Evolutionary conservation across 2,797 vertebrate genomes (phyloP).

Genomic region (Acropternis orthonyx): DNA sequence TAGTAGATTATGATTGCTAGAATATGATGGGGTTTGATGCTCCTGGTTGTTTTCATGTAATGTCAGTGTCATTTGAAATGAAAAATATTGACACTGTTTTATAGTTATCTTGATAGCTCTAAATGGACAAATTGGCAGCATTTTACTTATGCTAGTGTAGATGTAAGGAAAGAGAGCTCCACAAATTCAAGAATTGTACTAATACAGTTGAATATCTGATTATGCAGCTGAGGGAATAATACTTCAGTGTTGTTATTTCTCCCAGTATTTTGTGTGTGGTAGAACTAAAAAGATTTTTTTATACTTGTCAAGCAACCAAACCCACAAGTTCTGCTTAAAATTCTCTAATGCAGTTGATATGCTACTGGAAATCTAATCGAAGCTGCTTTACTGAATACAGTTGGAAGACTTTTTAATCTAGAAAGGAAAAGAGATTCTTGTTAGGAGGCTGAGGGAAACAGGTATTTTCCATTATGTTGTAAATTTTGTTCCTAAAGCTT

Average conservation of each 20-base stretch:
- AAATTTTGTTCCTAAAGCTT: neutral
- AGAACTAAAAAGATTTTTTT: neutral
- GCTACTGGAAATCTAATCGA: neutral
- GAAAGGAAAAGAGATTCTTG: neutral
- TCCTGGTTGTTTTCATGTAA: neutral
- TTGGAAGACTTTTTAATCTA: neutral
- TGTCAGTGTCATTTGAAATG: neutral
- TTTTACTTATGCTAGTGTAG: neutral
- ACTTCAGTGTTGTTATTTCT: slow-evolving; percentile 9
- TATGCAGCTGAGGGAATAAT: slow-evolving; percentile 13
- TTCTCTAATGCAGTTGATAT: neutral
- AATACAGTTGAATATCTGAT: slow-evolving; percentile 10
- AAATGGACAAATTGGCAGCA: slow-evolving; percentile 12
- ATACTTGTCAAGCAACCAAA: neutral
- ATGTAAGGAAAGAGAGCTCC: neutral
- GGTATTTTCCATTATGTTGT: neutral
- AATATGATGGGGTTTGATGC: neutral
- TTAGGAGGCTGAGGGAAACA: neutral
- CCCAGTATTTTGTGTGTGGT: neutral
- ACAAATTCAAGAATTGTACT: slow-evolving; percentile 19
- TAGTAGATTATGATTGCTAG: neutral
- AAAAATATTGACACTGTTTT: slow-evolving; percentile 14
- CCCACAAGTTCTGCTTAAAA: neutral
- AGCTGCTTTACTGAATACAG: neutral
- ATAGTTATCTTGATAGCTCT: neutral